Conservation (phyloP, 2,113 vertebrate genomes). For the Carollia perspicillata region DNA sequence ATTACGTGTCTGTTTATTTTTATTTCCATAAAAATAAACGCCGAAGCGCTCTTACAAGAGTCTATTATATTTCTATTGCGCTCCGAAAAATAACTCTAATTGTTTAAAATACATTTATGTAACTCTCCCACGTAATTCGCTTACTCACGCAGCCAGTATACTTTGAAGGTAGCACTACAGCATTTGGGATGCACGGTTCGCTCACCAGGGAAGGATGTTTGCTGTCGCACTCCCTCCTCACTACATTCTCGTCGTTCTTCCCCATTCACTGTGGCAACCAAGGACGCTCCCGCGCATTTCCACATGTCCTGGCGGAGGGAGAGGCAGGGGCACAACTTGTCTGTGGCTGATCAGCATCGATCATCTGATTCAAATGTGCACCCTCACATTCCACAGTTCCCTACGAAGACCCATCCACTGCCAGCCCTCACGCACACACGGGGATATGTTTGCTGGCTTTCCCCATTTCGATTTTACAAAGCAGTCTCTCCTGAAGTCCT, state of each 20-base stretch:
- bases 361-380: neutral
- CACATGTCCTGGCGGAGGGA: fast-evolving
- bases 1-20: neutral
- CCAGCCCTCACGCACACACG: neutral
- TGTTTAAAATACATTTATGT: neutral
- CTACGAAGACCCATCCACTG: neutral
- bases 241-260: neutral
- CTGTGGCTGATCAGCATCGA: neutral
- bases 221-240: neutral
- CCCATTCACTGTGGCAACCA: neutral
- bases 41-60: neutral
- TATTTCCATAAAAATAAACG: too few relatives aligned
- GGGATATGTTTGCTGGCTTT: neutral
- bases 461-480: neutral
- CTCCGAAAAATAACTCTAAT: neutral
- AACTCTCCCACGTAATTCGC: neutral
- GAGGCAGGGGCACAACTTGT: fast-evolving
- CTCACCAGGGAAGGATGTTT: neutral
- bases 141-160: neutral
- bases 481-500: neutral
- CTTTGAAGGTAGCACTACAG: neutral
- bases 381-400: neutral
- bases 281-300: neutral
- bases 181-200: neutral
- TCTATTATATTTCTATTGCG: neutral